Base-by-base conservation (phyloP, 1,140 invertebrate species). In the Drosophila elegans region DNA sequence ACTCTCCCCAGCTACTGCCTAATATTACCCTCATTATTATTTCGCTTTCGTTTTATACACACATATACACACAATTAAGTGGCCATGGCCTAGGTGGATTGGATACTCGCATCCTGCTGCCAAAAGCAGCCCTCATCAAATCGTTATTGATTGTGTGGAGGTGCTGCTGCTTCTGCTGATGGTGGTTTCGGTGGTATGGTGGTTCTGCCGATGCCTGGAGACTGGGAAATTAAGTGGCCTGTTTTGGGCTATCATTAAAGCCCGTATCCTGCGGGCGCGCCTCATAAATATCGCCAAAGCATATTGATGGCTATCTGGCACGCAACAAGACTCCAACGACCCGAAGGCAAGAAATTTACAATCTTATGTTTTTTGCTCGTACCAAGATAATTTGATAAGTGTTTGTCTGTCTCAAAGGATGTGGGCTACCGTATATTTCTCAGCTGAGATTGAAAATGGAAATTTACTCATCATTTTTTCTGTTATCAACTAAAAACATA, bases 211-310 rank as follows among this genome's bases (percentile, higher is more conserved):
- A 16, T 6, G 59, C 49, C 36, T 11, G 16, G 51, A 55, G 56
- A 85, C 69, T 80, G 74, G 74, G 74, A 86, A 68, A 86, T 86
- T 86, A 86, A 86, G 82, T 88, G 79, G 59, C 82, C 83, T 76
- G 67, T 83, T 88, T 86, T 88, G 76, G 79, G 79, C 84, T 88
- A 88, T 88, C 83, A 88, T 88, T 88, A 88, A 89, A 89, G 83
- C 79, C 75, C 62, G 83, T 88, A 88, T 86, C 82, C 82, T 86
- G 82, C 82, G 78, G 82, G 82, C 82, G 82, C 83, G 82, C 75
- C 82, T 88, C 83, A 86, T 86, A 86, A 86, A 86, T 86, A 86
- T 86, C 83, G 82, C 83, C 82, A 88, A 76, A 76, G 83, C 83
- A 86, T 86, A 86, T 88, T 86, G 82, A 86, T 86, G 82, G 75